Evolutionary conservation across 2,888 invertebrate species (phyloP).

Genomic region (Oeneis ivallda): DNA sequence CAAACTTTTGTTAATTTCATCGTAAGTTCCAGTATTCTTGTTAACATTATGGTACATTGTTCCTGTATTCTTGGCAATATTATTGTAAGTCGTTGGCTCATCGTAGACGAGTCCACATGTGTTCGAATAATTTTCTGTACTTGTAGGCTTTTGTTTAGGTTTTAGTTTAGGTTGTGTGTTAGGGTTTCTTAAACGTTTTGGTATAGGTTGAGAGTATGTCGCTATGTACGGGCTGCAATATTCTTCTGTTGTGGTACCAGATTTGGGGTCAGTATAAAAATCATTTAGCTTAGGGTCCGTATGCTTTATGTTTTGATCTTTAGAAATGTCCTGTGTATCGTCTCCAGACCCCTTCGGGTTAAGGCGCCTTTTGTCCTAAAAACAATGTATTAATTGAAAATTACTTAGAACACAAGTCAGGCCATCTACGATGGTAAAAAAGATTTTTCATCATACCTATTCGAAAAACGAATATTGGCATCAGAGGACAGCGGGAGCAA

Average conservation of each 20-base stretch:
- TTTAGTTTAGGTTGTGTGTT: not conserved
- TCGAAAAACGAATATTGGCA: too few relatives aligned
- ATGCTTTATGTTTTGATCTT: not conserved
- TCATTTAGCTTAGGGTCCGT: not conserved
- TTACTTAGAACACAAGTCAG: too few relatives aligned
- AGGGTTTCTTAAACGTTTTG: not conserved
- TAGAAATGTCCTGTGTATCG: not conserved
- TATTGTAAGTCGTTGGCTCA: too few relatives aligned
- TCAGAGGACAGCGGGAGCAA: too few relatives aligned
- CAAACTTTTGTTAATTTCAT: too few relatives aligned
- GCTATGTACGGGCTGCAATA: constrained; percentile 7
- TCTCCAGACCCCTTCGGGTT: constrained; percentile 4
- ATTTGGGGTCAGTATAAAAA: not conserved
- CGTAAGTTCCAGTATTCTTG: too few relatives aligned
- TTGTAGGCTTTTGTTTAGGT: not conserved
- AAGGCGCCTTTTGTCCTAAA: not conserved
- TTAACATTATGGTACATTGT: too few relatives aligned
- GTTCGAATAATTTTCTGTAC: not conserved
- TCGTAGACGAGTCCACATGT: too few relatives aligned
- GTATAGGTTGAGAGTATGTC: constrained; percentile 12
- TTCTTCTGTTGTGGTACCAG: not conserved
- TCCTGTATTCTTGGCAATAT: too few relatives aligned
- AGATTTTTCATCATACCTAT: too few relatives aligned
- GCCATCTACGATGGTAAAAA: too few relatives aligned
- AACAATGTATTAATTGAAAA: too few relatives aligned